Evolutionary conservation across 2,113 vertebrate genomes (phyloP).

Genomic region (Glareola pratincola): DNA sequence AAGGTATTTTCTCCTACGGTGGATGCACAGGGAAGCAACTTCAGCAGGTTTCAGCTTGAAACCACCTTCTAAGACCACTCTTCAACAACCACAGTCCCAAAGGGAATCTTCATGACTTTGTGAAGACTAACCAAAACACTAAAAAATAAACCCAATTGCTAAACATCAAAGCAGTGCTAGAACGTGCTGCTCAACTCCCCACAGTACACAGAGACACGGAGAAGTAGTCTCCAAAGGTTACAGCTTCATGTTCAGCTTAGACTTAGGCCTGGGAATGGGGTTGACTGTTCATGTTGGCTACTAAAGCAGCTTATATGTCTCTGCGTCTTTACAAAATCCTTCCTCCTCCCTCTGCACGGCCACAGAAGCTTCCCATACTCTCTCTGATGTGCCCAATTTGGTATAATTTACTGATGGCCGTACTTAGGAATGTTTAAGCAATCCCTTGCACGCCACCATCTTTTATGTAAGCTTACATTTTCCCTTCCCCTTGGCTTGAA

Average conservation of each 20-base stretch:
- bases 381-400: background rate
- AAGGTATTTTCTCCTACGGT: background rate
- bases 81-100: background rate
- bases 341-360: background rate
- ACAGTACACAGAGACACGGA: background rate
- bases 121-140: background rate
- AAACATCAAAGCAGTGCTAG: background rate
- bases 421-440: background rate
- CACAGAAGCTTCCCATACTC: background rate
- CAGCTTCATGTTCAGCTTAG: background rate
- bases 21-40: background rate
- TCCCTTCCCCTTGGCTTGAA: background rate
- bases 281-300: background rate
- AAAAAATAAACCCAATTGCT: background rate
- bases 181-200: background rate
- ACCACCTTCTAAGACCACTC: background rate
- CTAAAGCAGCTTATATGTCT: background rate
- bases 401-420: background rate
- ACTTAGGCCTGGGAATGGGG: background rate
- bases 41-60: background rate
- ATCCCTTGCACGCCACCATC: background rate
- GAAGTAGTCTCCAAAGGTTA: background rate
- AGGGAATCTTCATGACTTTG: background rate
- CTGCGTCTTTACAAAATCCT: background rate
- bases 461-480: background rate